These are phyloP conservation scores for Notarius quadriscutis DNA, from an alignment of 2,113 vertebrate genomes.

Conservation along the genomic window DNA sequence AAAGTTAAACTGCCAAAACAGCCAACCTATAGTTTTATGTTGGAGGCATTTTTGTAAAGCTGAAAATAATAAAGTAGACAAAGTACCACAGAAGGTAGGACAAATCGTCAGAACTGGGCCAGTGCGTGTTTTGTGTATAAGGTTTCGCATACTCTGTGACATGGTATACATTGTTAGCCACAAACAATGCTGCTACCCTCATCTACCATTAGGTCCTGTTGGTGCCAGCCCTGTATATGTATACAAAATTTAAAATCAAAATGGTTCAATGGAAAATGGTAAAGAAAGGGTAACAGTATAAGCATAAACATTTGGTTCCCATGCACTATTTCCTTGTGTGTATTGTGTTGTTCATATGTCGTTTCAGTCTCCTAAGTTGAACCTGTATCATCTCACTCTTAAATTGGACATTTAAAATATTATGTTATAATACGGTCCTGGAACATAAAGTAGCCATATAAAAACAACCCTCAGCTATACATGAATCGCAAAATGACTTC, in stretches of 20 bases:
- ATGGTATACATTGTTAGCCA: background rate
- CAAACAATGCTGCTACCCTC: background rate
- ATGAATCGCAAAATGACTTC: slow-evolving; percentile 61
- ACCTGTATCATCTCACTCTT: slow-evolving; percentile 19
- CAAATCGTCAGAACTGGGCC: background rate
- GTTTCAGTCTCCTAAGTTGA: slow-evolving; percentile 13
- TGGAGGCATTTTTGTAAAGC: background rate
- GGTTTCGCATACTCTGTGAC: background rate
- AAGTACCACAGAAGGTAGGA: background rate
- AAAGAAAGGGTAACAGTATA: background rate
- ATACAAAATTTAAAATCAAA: background rate
- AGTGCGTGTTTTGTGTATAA: background rate
- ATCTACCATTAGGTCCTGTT: background rate
- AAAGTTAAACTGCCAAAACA: background rate
- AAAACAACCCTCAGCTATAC: slow-evolving; percentile 68
- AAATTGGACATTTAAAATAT: slow-evolving; percentile 44
- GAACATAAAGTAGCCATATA: slow-evolving; percentile 69
- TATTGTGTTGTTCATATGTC: slow-evolving; percentile 43
- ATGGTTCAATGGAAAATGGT: background rate
- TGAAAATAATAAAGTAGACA: background rate
- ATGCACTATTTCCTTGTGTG: slow-evolving; percentile 35
- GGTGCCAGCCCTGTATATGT: background rate
- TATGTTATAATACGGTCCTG: slow-evolving; percentile 51
- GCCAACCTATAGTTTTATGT: background rate
- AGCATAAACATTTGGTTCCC: background rate